Evolutionary conservation across 2,888 invertebrate genomes (phyloP).

Genomic region (Lasioglossum vierecki): DNA sequence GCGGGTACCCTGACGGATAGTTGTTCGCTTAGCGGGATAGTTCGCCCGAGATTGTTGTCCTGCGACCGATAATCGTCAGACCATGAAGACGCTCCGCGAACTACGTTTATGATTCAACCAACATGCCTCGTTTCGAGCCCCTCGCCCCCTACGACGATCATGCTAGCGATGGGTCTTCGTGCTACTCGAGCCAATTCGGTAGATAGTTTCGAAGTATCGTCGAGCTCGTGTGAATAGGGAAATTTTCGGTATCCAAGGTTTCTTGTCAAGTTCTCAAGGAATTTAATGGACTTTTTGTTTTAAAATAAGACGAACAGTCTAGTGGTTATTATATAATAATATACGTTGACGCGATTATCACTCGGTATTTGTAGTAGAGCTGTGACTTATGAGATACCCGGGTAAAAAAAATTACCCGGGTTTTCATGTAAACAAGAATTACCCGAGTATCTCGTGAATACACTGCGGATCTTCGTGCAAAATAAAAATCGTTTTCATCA

Average conservation of each 20-base stretch:
- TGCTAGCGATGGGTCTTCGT: not conserved
- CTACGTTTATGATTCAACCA: not conserved
- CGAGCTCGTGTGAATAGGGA: not conserved
- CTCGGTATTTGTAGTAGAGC: too few species aligned
- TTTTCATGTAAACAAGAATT: too few species aligned
- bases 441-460: too few species aligned
- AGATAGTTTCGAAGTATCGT: not conserved
- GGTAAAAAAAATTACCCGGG: too few species aligned
- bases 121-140: not conserved
- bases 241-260: not conserved
- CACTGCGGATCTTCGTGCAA: too few species aligned
- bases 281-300: not conserved
- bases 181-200: not conserved
- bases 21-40: conserved; percentile 58
- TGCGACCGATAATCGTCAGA: conserved; percentile 16
- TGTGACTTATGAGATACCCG: too few species aligned
- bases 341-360: too few species aligned
- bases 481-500: too few species aligned
- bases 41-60: conserved; percentile 36
- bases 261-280: not conserved
- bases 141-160: not conserved
- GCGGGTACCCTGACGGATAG: conserved; percentile 2
- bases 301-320: too few species aligned
- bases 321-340: too few species aligned
- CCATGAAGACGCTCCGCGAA: not conserved